Conservation (phyloP, 2,888 invertebrate species). For the Hydrotaea cyrtoneurina region DNA sequence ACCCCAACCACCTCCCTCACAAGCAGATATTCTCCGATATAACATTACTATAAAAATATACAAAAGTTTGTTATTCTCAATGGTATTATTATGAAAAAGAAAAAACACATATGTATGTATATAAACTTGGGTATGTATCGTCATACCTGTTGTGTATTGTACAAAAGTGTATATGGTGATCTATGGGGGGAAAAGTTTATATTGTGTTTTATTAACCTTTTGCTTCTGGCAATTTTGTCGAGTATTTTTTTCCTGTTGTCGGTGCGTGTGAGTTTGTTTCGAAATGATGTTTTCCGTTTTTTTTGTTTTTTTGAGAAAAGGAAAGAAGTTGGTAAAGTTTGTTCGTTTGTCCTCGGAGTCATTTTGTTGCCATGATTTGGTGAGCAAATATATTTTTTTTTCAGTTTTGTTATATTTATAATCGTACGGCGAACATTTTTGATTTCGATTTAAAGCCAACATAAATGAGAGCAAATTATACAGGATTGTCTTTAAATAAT, state of each 20-base stretch:
- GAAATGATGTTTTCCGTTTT: background rate
- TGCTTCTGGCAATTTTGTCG: constrained; percentile 60
- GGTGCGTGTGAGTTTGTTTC: background rate
- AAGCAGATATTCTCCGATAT: too few species aligned
- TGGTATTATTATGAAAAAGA: constrained; percentile 58
- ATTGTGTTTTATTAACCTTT: constrained; percentile 66
- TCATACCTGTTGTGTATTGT: constrained; percentile 58
- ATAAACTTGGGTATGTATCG: background rate
- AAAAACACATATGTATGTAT: background rate
- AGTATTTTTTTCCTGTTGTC: constrained; percentile 4
- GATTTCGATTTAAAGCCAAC: background rate
- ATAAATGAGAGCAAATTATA: background rate
- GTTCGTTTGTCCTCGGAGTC: constrained; percentile 54
- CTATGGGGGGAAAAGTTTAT: constrained; percentile 53
- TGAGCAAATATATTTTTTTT: background rate
- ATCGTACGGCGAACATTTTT: background rate
- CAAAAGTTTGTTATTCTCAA: constrained; percentile 57
- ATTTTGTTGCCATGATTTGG: constrained; percentile 26
- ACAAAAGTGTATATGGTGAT: background rate
- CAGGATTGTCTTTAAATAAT: too few species aligned
- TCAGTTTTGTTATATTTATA: background rate
- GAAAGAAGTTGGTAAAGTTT: constrained; percentile 12
- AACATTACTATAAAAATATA: constrained; percentile 13
- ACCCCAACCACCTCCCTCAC: background rate
- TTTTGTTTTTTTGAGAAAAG: background rate